Evolutionary conservation across 2,113 vertebrate genomes (phyloP).

Genomic region (Synodontis membranacea): DNA sequence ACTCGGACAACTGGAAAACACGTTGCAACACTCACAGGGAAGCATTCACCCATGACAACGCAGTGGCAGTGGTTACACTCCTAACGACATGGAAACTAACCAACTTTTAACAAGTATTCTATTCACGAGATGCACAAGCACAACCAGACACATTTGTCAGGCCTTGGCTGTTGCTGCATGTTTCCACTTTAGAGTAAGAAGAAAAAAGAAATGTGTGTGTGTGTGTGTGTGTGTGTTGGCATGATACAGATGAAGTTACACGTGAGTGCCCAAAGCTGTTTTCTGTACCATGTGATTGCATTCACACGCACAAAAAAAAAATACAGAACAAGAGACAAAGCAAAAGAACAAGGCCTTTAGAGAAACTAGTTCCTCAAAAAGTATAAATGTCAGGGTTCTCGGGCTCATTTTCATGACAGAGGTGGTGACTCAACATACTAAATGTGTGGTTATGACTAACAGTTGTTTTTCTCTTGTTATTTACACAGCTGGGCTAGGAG

Average conservation of each 20-base stretch:
- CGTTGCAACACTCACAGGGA: conserved; percentile 54
- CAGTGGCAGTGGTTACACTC: conserved; percentile 59
- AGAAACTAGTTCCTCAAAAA: conserved; percentile 13
- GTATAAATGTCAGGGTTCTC: conserved; percentile 7
- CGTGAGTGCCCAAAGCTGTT: conserved; percentile 6
- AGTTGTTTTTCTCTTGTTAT: conserved; percentile 36
- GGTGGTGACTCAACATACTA: conserved; percentile 52
- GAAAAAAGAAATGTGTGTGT: neutral
- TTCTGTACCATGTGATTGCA: conserved; percentile 18
- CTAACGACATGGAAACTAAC: conserved; percentile 66
- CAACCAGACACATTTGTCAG: conserved; percentile 50
- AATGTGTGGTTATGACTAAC: conserved; percentile 40
- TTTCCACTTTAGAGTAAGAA: conserved; percentile 49
- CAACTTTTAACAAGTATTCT: conserved; percentile 66
- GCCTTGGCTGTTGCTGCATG: conserved; percentile 52
- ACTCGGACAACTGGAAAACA: conserved; percentile 28
- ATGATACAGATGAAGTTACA: conserved; percentile 21
- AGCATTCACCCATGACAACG: conserved; percentile 59
- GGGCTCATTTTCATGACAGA: conserved; percentile 9
- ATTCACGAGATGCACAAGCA: conserved; percentile 60
- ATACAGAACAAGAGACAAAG: neutral
- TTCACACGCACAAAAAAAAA: neutral
- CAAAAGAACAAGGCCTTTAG: neutral
- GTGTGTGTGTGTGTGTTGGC: conserved; percentile 27
- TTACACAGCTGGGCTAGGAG: neutral